A percentile compares a stretch with the other conserved stretches of the same genome.
Evolutionary conservation across 2,888 invertebrate genomes (phyloP).

Genomic region (Pseudeuparius sepicola): DNA sequence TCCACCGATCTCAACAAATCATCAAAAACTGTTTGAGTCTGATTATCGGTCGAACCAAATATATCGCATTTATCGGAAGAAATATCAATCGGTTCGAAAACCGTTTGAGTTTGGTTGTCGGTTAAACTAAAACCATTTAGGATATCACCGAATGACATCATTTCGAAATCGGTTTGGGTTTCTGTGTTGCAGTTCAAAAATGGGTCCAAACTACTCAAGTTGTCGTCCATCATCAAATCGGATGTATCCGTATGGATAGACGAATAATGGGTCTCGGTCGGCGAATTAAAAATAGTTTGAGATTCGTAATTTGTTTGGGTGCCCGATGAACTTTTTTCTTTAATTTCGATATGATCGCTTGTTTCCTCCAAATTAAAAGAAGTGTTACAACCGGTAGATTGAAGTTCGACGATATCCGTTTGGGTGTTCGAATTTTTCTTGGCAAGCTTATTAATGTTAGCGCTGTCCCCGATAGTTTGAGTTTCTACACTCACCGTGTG

Average conservation of each 20-base stretch:
- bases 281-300: constrained; percentile 21
- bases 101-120: too few relatives aligned
- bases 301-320: constrained; percentile 31
- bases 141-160: constrained; percentile 43
- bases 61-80: too few relatives aligned
- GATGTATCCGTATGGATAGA: constrained; percentile 31
- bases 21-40: constrained; percentile 52
- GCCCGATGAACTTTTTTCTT: constrained; percentile 30
- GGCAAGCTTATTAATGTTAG: constrained; percentile 12
- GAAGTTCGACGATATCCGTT: constrained; percentile 26
- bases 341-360: constrained; percentile 21
- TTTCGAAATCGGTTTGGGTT: constrained; percentile 49
- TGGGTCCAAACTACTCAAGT: constrained; percentile 24
- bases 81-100: too few relatives aligned
- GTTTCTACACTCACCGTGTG: constrained; percentile 33
- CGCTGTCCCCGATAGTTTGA: constrained; percentile 36
- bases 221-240: constrained; percentile 25
- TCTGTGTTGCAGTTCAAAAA: constrained; percentile 46
- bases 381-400: constrained; percentile 34
- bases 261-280: constrained; percentile 29
- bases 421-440: constrained; percentile 24
- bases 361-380: constrained; percentile 30
- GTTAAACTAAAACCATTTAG: constrained; percentile 42
- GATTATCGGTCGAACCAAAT: constrained; percentile 48
- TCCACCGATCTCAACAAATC: constrained; percentile 49